A percentile compares a stretch with the other conserved stretches of the same genome.
Evolutionary conservation across 2,113 vertebrate species (phyloP).

Genomic region (Phoxinus phoxinus): DNA sequence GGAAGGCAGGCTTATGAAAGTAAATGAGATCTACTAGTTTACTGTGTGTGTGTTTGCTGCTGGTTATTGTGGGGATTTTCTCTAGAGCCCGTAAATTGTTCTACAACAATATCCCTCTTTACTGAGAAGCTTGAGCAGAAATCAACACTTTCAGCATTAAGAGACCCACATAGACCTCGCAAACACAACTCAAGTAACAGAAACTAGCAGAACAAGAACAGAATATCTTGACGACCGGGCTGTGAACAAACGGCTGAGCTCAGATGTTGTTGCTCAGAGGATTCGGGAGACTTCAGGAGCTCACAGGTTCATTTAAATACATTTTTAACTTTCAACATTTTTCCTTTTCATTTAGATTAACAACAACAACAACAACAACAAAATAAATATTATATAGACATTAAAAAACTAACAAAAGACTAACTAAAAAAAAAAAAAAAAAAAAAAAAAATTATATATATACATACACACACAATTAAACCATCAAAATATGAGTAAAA

Average conservation of each 20-base stretch:
- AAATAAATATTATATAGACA: background rate
- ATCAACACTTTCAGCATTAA: background rate
- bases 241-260: too few relatives aligned
- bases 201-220: too few relatives aligned
- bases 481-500: too few relatives aligned
- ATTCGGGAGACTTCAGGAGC: background rate
- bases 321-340: background rate
- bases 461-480: too few relatives aligned
- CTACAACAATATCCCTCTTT: background rate
- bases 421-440: too few relatives aligned
- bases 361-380: background rate
- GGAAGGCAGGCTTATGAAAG: background rate
- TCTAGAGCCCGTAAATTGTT: background rate
- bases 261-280: too few relatives aligned
- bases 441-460: too few relatives aligned
- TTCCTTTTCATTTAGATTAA: background rate
- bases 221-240: too few relatives aligned
- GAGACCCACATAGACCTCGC: background rate
- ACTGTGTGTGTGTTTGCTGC: background rate
- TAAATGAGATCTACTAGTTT: background rate
- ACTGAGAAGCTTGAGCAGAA: background rate
- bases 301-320: background rate
- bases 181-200: too few relatives aligned
- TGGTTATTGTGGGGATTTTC: conserved; percentile 1
- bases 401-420: background rate